phyloP scores from a whole-genome alignment of 2,888 invertebrate genomes.

The Protodeltote pygarga region DNA sequence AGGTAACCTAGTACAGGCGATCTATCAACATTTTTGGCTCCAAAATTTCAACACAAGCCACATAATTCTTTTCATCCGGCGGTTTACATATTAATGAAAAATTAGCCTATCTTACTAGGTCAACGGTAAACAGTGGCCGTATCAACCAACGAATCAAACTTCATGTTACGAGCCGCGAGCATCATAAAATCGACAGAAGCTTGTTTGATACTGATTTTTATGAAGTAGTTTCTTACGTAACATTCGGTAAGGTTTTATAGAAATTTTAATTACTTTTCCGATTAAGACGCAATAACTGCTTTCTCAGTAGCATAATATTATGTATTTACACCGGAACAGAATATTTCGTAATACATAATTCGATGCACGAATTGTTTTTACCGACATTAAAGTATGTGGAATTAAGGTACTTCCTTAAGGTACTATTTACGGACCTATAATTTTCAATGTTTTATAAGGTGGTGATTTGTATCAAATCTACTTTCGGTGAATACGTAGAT shows the following conservation, averaged over 20 bases:
- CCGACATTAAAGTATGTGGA: neutral
- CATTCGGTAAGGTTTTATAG: constrained; percentile 3
- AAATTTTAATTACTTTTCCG: constrained; percentile 22
- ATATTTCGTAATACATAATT: neutral
- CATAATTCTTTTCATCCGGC: constrained; percentile 12
- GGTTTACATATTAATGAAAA: constrained; percentile 45
- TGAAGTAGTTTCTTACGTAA: constrained; percentile 7
- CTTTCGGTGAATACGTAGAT: no score
- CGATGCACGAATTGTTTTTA: neutral
- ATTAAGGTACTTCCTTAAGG: constrained; percentile 4
- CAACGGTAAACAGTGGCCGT: constrained; percentile 41
- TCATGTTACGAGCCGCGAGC: constrained; percentile 18
- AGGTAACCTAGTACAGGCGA: no score
- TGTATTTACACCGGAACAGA: neutral
- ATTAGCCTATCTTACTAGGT: constrained; percentile 50
- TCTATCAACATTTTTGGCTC: constrained; percentile 14
- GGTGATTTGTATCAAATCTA: constrained; percentile 8
- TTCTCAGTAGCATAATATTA: neutral
- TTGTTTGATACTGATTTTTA: constrained; percentile 28
- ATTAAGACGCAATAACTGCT: neutral
- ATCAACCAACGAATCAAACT: constrained; percentile 40
- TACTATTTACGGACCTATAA: constrained; percentile 3
- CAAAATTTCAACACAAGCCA: constrained; percentile 3
- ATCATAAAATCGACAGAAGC: constrained; percentile 30
- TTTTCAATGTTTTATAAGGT: neutral